phyloP scores from a whole-genome alignment of 2,113 vertebrate genomes.

The Percina caprodes region DNA sequence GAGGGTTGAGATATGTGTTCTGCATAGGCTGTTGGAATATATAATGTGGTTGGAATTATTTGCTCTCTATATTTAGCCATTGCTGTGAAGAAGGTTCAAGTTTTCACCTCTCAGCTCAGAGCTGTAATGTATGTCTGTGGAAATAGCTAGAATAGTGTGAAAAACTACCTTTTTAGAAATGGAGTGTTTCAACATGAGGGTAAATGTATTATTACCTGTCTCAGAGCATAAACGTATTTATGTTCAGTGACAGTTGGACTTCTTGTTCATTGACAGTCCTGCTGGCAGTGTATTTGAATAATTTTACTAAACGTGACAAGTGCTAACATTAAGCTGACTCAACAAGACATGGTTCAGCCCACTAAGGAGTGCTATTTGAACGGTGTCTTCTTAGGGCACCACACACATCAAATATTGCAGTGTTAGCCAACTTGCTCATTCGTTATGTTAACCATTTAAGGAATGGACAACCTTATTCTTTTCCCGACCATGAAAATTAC shows the following conservation, averaged over 20 bases:
- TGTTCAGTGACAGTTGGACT: slow-evolving; percentile 7
- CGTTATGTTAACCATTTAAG: neutral
- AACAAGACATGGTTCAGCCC: slow-evolving; percentile 2
- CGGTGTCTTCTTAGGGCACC: neutral
- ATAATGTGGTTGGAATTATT: slow-evolving; percentile 3
- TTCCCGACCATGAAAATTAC: neutral
- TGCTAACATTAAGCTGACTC: slow-evolving; percentile 34
- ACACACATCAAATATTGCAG: neutral
- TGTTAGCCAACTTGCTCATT: slow-evolving; percentile 5
- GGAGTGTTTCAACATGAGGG: neutral
- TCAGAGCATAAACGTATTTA: neutral
- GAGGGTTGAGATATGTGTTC: neutral
- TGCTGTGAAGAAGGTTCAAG: neutral
- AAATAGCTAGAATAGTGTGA: neutral
- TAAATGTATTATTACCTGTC: accelerated
- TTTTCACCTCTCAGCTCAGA: neutral
- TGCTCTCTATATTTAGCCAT: neutral
- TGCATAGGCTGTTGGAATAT: slow-evolving; percentile 1
- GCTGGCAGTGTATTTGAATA: slow-evolving; percentile 28
- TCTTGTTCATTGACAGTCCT: neutral
- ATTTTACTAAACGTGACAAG: slow-evolving; percentile 25
- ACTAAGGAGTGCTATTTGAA: slow-evolving; percentile 12
- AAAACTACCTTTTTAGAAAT: neutral
- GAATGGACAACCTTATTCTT: too few species aligned
- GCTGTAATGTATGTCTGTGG: neutral